Base-by-base conservation (phyloP, 2,113 vertebrate species). In the Nothoprocta perdicaria region DNA sequence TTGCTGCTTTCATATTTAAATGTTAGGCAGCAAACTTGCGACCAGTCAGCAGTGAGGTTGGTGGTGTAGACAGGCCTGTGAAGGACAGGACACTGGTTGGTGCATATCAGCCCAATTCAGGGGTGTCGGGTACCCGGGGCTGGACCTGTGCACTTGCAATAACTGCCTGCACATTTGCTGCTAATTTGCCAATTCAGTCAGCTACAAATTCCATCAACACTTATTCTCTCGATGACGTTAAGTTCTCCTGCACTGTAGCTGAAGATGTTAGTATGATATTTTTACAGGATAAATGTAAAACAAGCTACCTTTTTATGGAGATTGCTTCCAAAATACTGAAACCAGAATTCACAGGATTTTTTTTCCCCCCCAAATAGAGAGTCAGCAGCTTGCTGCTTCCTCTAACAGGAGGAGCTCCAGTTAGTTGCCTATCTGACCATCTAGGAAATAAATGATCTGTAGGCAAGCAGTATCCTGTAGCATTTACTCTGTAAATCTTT, bases 11-110 rank as follows among this genome's bases (percentile, higher is more conserved):
- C 75, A 58, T 53, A 1, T 1, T 22, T 75, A 67, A 92, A 69
- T 60, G 83, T 81, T 80, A 75, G 76, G 55, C 84, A 91, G 75
- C 38, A 86, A 65, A 52, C 69, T 92, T 68, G 27, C 65, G 45
- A 15, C 72, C 61, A 75, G 86, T 60, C 84, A 74, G 17, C 75
- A 82, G 73, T 80, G 78, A 65, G 33, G 57, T n/a, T 81, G 84
- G 12, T 65, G n/a, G n/a, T 27, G 17, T 58, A 81, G 38, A 77
- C 12, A 85, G 61, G 90, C 16, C 21, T 5, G 1, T 79, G 58
- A 92, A 71, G n/a, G 48, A 73, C 52, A 72, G n/a, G 48, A 69
- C 53, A 72, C 53, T 45, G 68, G 7, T 58, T 50, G 68, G 8
- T 62, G 50, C 29, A 45, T 65, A 89, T 85, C 29, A 72, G 18